A percentile compares a stretch with the other conserved stretches of the same genome.
Conservation (phyloP, 2,888 invertebrate genomes). For the Drosophila acutilabella region DNA sequence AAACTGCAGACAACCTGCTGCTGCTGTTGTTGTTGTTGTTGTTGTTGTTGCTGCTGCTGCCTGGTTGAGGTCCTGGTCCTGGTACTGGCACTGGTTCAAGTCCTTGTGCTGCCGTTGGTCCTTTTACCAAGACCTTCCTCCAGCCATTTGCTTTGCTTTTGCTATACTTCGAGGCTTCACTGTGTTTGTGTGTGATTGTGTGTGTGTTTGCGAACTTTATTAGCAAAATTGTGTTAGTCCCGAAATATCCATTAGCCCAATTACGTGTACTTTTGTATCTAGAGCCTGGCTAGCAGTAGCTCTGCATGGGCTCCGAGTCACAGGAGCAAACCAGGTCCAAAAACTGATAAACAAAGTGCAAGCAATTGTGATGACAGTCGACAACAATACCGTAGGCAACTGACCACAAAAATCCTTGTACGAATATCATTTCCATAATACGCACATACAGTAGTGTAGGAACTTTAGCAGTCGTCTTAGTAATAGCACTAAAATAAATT, state of each 20-base stretch:
- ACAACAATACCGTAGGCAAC: conserved; percentile 35
- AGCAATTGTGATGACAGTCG: conserved; percentile 53
- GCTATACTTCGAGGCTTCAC: conserved; percentile 26
- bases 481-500: background rate
- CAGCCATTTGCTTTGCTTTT: conserved; percentile 31
- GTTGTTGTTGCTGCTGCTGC: conserved; percentile 14
- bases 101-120: conserved; percentile 13
- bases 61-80: conserved; percentile 29
- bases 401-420: conserved; percentile 12
- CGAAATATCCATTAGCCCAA: conserved; percentile 80
- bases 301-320: background rate
- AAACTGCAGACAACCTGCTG: conserved; percentile 68
- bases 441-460: background rate
- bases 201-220: conserved; percentile 77
- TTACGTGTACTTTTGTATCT: conserved; percentile 79
- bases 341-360: conserved; percentile 63
- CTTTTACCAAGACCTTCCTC: background rate
- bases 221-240: conserved; percentile 81
- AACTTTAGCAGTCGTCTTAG: background rate
- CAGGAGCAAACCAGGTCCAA: background rate
- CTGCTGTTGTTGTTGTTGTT: conserved; percentile 17
- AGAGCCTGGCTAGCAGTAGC: conserved; percentile 28
- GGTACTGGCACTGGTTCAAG: conserved; percentile 18
- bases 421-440: conserved; percentile 6
- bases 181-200: conserved; percentile 22